A percentile compares a stretch with the other conserved stretches of the same genome.
phyloP scores from a whole-genome alignment of 2,113 vertebrate genomes.

The Danio rerio region DNA sequence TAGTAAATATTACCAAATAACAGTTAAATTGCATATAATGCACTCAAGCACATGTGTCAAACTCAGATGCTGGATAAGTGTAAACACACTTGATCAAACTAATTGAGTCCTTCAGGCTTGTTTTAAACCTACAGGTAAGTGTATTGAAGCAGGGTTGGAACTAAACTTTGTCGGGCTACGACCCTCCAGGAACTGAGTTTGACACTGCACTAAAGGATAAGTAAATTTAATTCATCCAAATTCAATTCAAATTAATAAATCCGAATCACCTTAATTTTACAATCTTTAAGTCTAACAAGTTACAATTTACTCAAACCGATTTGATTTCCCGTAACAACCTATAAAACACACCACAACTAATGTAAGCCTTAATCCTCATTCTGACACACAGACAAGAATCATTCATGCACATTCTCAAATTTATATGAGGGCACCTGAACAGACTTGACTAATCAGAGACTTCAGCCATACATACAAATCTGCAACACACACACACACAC shows the following conservation, averaged over 20 bases:
- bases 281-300: background rate
- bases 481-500: constrained; percentile 18
- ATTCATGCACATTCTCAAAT: constrained; percentile 20
- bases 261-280: background rate
- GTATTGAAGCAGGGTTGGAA: no score
- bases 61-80: no score
- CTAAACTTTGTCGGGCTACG: no score
- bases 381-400: constrained; percentile 21
- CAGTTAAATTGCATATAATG: no score
- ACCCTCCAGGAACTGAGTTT: no score
- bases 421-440: constrained; percentile 30
- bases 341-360: constrained; percentile 8
- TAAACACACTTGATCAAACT: background rate
- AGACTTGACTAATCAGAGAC: constrained; percentile 41
- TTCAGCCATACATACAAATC: constrained; percentile 32
- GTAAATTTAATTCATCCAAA: background rate
- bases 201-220: background rate
- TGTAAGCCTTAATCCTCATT: constrained; percentile 36
- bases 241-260: background rate
- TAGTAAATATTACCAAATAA: background rate
- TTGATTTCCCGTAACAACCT: constrained; percentile 12
- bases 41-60: background rate
- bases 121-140: no score
- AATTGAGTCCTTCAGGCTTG: no score
- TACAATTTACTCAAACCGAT: background rate